These are phyloP conservation scores for Rhizoglyphus robini DNA, from an alignment of 1,140 invertebrate species.

Conservation along the genomic window DNA sequence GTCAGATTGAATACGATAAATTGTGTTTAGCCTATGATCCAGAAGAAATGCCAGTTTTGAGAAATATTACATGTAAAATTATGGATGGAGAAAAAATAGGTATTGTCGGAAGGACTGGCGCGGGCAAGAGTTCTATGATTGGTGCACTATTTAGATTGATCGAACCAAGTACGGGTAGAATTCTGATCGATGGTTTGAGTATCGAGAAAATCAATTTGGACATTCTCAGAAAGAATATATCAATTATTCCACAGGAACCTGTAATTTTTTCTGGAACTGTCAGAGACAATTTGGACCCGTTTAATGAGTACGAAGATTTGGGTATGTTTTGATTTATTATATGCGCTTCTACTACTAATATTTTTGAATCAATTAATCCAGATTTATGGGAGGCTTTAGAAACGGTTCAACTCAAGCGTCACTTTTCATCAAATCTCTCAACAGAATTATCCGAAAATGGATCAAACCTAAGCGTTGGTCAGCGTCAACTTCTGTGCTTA, in stretches of 20 bases:
- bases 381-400: conserved; percentile 4
- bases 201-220: conserved; percentile 49
- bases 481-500: conserved; percentile 36
- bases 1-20: conserved; percentile 45
- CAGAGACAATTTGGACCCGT: conserved; percentile 22
- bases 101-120: no score
- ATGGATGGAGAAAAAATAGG: conserved; percentile 11
- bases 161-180: conserved; percentile 47
- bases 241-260: conserved; percentile 32
- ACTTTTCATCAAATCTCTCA: no score
- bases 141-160: conserved; percentile 39
- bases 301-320: no score
- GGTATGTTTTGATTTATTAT: no score
- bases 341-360: no score
- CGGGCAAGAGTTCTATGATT: conserved; percentile 12
- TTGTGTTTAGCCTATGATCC: conserved; percentile 51
- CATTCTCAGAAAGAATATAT: conserved; percentile 45
- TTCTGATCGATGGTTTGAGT: conserved; percentile 45
- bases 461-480: conserved; percentile 29
- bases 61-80: background rate
- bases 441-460: background rate
- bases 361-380: conserved; percentile 6
- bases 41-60: conserved; percentile 37
- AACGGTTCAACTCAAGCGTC: background rate
- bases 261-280: conserved; percentile 58